Base-by-base conservation (phyloP, 2,888 invertebrate species). In the Zeuzera pyrina region DNA sequence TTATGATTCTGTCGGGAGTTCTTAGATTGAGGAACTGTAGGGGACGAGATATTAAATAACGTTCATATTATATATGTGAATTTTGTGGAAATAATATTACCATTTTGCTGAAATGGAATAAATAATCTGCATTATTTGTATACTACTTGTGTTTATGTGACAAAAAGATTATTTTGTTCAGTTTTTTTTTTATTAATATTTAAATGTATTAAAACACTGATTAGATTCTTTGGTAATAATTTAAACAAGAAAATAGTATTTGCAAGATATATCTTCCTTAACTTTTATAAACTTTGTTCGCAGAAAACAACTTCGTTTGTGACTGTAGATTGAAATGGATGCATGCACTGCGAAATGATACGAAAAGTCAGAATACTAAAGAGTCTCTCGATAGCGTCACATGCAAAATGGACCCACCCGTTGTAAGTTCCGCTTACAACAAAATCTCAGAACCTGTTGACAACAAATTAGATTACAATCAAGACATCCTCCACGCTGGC, bases 301-400 rank as follows among this genome's bases (percentile, higher is more conserved):
- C 89, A 94, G 94, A 90, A 53, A 94, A 94, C 79, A 89, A 88
- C 65, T 90, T 94, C 72, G 86, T 89, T 49, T 94, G 94, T 76
- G 92, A 93, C 84, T 93, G 93, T 68, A 89, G 91, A 45, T 78
- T 94, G 47, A 87, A 89, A 47, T 94, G 94, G 94, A 88, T 93
- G 76, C 90, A 90, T 72, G 84, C 84, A 27, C 76, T 94, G 38
- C 86, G 88, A 39, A 89, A 91, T 68, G 91, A 91, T 47, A 93
- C 93, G 43, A 87, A 88, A 64, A 91, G 90, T 62, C 83, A 85
- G 47, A 86, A 87, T 52, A 87, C 92, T 42, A 87, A 86, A 46
- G 86, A 87, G 46, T 87, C 89, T 16, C 77, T 93, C 31, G 91
- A 91, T 50, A 86, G 88, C 38, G 85, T 92, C 44, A 89, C 88